Evolutionary conservation across 2,113 vertebrate genomes (phyloP).

Genomic region (Naja naja): DNA sequence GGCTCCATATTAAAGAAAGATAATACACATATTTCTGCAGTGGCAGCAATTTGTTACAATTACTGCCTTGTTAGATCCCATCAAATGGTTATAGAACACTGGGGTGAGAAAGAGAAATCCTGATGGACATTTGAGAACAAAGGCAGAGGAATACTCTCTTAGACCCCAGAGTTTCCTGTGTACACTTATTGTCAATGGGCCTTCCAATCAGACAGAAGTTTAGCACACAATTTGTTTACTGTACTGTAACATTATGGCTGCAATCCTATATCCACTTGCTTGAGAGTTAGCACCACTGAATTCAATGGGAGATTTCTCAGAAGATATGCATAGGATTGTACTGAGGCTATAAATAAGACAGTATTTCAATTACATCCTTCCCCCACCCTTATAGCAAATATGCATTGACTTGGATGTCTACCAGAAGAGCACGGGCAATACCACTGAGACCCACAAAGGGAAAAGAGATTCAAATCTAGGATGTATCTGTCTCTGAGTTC

Average conservation of each 20-base stretch:
- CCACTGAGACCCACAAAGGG: constrained; percentile 24
- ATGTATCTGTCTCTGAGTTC: neutral
- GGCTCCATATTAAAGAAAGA: constrained; percentile 51
- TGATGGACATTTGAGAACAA: constrained; percentile 29
- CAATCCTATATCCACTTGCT: neutral
- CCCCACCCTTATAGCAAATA: constrained; percentile 5
- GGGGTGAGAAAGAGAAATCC: constrained; percentile 56
- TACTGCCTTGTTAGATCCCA: constrained; percentile 25
- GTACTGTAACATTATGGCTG: neutral
- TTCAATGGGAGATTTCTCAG: neutral
- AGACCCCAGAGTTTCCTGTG: neutral
- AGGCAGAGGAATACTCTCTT: constrained; percentile 3
- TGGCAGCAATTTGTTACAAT: constrained; percentile 23
- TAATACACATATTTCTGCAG: constrained; percentile 41
- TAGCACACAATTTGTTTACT: neutral
- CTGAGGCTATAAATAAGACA: neutral
- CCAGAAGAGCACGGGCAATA: constrained; percentile 23
- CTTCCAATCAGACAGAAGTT: neutral
- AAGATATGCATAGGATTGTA: neutral
- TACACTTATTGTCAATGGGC: neutral
- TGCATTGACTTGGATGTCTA: constrained; percentile 9
- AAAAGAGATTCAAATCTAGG: constrained; percentile 26
- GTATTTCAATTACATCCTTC: constrained; percentile 12
- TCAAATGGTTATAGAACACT: neutral
- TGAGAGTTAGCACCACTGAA: neutral